phyloP scores from a whole-genome alignment of 2,113 vertebrate genomes.

The Heteronetta atricapilla region DNA sequence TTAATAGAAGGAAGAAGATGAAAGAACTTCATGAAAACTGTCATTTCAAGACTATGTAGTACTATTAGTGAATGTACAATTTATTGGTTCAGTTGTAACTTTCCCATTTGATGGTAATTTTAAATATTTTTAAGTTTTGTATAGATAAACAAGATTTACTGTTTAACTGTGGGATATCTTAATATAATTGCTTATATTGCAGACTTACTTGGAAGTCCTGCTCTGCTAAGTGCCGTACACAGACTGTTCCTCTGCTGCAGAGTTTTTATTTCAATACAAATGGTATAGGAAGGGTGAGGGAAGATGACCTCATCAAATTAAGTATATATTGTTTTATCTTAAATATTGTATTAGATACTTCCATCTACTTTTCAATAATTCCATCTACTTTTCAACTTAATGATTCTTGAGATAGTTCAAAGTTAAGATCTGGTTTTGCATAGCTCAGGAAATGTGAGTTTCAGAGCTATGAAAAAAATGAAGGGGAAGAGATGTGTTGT shows the following conservation, averaged over 20 bases:
- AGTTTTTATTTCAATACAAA: neutral
- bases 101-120: neutral
- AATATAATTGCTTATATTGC: neutral
- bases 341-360: neutral
- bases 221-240: neutral
- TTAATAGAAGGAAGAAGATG: neutral
- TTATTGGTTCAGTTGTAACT: neutral
- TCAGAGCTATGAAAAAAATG: neutral
- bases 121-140: neutral
- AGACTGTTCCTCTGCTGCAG: neutral
- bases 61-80: neutral
- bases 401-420: neutral
- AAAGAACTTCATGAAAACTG: neutral
- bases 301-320: neutral
- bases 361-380: neutral
- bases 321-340: neutral
- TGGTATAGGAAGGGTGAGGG: neutral
- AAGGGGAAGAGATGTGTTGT: neutral
- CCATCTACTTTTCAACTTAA: neutral
- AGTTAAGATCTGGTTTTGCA: neutral
- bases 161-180: neutral
- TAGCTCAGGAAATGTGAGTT: neutral
- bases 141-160: neutral
- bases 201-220: neutral
- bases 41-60: neutral